A percentile compares a stretch with the other conserved stretches of the same genome.
phyloP scores from a whole-genome alignment of 37 sponge, comb jelly and placozoan species.

The Chondrilla cf. caribensis region DNA sequence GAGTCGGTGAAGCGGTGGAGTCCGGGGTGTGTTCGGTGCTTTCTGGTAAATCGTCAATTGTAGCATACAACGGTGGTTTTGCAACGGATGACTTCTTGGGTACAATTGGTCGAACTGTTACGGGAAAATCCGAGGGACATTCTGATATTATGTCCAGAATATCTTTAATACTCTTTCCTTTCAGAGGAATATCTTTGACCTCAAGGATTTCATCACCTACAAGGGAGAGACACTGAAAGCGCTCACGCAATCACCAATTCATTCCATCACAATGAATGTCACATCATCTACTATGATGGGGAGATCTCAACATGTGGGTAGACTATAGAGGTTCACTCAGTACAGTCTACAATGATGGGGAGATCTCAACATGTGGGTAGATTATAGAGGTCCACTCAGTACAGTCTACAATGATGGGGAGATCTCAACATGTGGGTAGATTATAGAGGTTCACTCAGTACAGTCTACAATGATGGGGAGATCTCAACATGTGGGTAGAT shows the following conservation, averaged over 20 bases:
- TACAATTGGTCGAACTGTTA: neutral
- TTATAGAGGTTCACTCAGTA: too few species aligned
- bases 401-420: too few species aligned
- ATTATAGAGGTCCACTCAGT: too few species aligned
- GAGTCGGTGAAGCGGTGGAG: neutral
- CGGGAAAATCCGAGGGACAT: neutral
- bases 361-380: too few species aligned
- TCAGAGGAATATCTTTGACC: neutral
- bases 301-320: too few species aligned
- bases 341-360: too few species aligned
- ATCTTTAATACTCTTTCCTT: slow-evolving; percentile 22
- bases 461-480: too few species aligned
- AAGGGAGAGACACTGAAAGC: neutral
- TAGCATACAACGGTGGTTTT: neutral
- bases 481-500: too few species aligned
- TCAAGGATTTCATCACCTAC: slow-evolving; percentile 17
- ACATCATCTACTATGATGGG: neutral
- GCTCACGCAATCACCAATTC: too few species aligned
- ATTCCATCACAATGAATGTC: neutral
- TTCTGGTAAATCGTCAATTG: neutral
- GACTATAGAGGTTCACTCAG: too few species aligned
- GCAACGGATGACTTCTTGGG: neutral
- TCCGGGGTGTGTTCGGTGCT: neutral
- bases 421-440: too few species aligned
- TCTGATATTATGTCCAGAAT: neutral